phyloP scores from a whole-genome alignment of 2,888 invertebrate genomes.

The Rhagonycha lutea region DNA sequence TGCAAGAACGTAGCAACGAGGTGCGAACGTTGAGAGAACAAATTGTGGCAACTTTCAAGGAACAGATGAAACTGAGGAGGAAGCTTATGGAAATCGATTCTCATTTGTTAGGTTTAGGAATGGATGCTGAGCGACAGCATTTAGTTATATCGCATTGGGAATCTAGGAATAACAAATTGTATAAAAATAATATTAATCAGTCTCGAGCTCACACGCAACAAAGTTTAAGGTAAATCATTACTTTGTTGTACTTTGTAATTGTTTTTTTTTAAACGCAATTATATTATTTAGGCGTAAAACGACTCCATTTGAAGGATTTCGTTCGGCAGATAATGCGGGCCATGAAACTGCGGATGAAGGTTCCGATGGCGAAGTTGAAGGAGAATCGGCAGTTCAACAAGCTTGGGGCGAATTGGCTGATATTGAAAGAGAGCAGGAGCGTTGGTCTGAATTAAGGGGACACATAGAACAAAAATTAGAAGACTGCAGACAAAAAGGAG shows the following conservation, averaged over 20 bases:
- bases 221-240: constrained; percentile 58
- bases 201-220: constrained; percentile 66
- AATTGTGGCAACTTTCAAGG: constrained; percentile 86
- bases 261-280: neutral
- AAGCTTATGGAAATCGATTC: constrained; percentile 91
- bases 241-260: neutral
- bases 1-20: constrained; percentile 47
- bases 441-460: constrained; percentile 75
- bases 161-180: constrained; percentile 77
- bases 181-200: constrained; percentile 62
- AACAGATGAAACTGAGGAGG: constrained; percentile 87
- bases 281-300: constrained; percentile 5
- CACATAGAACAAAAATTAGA: constrained; percentile 83
- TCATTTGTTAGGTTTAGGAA: constrained; percentile 80
- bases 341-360: constrained; percentile 42
- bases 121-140: constrained; percentile 88
- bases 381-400: constrained; percentile 73
- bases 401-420: constrained; percentile 84
- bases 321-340: constrained; percentile 51
- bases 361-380: constrained; percentile 56
- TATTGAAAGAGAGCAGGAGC: constrained; percentile 83
- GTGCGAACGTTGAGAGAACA: constrained; percentile 77
- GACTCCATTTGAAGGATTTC: constrained; percentile 35
- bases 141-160: constrained; percentile 90
- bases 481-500: constrained; percentile 76